Evolutionary conservation across 2,797 vertebrate species (phyloP).

Genomic region (Notoglanidium macrostoma): DNA sequence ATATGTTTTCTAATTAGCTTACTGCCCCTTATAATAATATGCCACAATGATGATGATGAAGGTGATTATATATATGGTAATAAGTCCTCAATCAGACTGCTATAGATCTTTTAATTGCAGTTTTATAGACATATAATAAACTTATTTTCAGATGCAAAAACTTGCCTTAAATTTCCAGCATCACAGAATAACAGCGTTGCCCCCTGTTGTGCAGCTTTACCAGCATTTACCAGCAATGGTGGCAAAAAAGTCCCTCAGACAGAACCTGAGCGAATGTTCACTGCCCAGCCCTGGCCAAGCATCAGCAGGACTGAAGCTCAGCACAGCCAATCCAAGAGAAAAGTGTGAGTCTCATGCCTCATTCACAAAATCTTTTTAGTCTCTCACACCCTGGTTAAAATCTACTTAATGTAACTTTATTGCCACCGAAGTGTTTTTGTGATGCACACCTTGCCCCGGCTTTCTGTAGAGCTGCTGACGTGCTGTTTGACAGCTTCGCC

Average conservation of each 20-base stretch:
- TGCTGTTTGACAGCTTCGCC: conserved; percentile 73
- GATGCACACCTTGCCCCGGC: background rate
- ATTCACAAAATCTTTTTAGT: background rate
- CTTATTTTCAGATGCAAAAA: background rate
- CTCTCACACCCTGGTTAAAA: background rate
- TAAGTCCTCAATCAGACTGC: background rate
- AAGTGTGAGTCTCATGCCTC: conserved; percentile 62
- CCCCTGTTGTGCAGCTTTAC: conserved; percentile 45
- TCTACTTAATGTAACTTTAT: conserved; percentile 15
- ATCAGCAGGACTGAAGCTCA: conserved; percentile 53
- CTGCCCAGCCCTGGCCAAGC: conserved; percentile 60
- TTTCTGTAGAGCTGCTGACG: conserved; percentile 67
- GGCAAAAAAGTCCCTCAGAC: conserved; percentile 61
- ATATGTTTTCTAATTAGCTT: background rate
- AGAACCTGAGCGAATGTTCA: conserved; percentile 52
- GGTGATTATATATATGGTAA: background rate
- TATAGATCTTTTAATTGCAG: background rate
- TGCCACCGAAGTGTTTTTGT: conserved; percentile 11
- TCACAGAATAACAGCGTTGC: conserved; percentile 21
- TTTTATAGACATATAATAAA: background rate
- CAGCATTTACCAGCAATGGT: conserved; percentile 57
- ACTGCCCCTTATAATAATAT: too few relatives aligned
- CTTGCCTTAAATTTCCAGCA: conserved; percentile 3
- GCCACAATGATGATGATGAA: background rate
- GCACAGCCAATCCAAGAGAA: conserved; percentile 64